phyloP scores from a whole-genome alignment of 1,140 invertebrate genomes.

The Diachasma alloeum region DNA sequence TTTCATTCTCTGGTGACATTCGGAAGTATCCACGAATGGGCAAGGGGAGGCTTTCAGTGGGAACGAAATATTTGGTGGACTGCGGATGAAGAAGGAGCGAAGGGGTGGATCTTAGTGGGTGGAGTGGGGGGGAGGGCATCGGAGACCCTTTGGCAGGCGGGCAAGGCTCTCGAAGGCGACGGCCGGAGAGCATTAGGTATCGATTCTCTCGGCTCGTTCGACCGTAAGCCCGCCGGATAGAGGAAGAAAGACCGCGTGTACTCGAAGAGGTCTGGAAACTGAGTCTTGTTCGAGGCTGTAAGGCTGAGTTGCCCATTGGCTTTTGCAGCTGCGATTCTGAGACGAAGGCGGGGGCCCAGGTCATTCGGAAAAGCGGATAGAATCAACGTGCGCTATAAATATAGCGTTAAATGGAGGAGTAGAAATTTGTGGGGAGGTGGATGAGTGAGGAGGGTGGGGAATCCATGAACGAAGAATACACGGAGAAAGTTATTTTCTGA shows the following conservation, averaged over 20 bases:
- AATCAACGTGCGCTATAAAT: constrained; percentile 14
- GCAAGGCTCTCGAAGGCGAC: constrained; percentile 15
- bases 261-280: background rate
- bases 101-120: background rate
- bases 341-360: background rate
- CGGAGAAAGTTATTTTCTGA: too few relatives aligned
- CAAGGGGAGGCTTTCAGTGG: constrained; percentile 9
- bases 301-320: background rate
- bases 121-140: background rate
- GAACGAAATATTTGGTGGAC: background rate
- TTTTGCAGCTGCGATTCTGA: constrained; percentile 23
- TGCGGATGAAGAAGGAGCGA: background rate
- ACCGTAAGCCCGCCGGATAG: constrained; percentile 23
- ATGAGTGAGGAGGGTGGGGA: background rate
- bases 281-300: background rate
- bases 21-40: background rate
- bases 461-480: background rate
- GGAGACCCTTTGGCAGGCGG: constrained; percentile 20
- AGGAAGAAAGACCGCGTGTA: constrained; percentile 2
- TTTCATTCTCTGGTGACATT: constrained; percentile 3
- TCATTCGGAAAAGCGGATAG: constrained; percentile 20
- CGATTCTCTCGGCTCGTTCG: constrained; percentile 20
- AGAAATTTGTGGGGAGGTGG: background rate
- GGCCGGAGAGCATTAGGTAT: constrained; percentile 23
- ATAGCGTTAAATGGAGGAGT: background rate